Evolutionary conservation across 2,888 invertebrate genomes (phyloP).

Genomic region (Chromoteleia sp.): DNA sequence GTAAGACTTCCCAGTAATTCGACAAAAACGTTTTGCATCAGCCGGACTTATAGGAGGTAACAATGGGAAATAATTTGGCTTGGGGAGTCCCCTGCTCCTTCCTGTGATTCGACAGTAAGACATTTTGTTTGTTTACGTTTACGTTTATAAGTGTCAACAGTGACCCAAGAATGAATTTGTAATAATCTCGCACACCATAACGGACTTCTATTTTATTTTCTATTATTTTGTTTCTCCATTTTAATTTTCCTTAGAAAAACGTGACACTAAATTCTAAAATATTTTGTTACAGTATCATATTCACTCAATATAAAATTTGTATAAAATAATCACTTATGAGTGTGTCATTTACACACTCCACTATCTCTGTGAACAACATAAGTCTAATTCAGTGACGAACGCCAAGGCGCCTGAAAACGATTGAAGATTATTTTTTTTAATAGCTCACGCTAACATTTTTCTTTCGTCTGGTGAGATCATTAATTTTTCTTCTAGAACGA

Average conservation of each 20-base stretch:
- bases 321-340: conserved; percentile 13
- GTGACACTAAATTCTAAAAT: not conserved
- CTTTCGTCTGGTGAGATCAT: conserved; percentile 40
- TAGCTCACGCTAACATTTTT: conserved; percentile 34
- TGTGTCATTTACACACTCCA: not conserved
- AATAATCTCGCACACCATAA: not conserved
- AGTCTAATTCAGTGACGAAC: not conserved
- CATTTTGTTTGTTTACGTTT: conserved; percentile 82
- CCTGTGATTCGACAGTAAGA: conserved; percentile 93
- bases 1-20: conserved; percentile 92
- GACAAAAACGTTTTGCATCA: conserved; percentile 92
- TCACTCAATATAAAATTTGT: conserved; percentile 32
- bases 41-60: conserved; percentile 92
- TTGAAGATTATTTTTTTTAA: conserved; percentile 27
- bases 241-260: no score
- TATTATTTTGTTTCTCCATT: no score
- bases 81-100: conserved; percentile 91
- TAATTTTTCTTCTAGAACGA: conserved; percentile 53
- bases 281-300: not conserved
- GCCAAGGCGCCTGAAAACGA: conserved; percentile 26
- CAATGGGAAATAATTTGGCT: conserved; percentile 93
- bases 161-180: conserved; percentile 42
- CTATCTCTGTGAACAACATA: not conserved
- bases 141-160: not conserved
- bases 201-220: not conserved